Evolutionary conservation across 2,888 invertebrate species (phyloP), one percentile per base, ranked within the genome.

Genomic region (Drosophila multiciliata): DNA sequence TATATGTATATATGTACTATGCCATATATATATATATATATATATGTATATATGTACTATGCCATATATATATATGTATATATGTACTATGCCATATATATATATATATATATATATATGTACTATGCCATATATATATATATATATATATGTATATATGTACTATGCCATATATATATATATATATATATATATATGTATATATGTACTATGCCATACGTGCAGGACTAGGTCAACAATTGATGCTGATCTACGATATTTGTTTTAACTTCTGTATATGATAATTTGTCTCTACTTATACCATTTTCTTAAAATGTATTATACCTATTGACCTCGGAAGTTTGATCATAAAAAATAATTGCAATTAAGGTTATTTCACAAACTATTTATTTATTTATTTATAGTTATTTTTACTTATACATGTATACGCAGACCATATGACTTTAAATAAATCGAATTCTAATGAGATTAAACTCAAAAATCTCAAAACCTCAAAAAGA

Each of bases 191-290:
- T 20, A 20, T 26, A 26, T 45, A 45, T 45, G 12, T 12, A 3
- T 45, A 7, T 7, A 42, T 20, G 7, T 23, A 45, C 12, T 45
- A 45, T 45, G 26, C 23, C 26, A 49, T 9, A 49, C 5, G 17
- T 9, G 5, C 17, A 9, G 49, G 49, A 9, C 26, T 26, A 17
- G 26, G 26, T 26, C 5, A 49, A 26, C 49, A 26, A 9, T 17
- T 49, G 17, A 49, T 49, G 45, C 45, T 45, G 45, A 23, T 45
- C 45, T 45, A 23, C 45, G 23, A 45, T 15, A 23, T 23, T 45
- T 45, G 12, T 7, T 23, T 45, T 15, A 20, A 15, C 15, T 45
- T 20, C 12, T 12, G 20, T 23, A 8, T 20, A 20, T 12, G 20
- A 45, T 45, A 20, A 20, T 20, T 45, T 20, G 42, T 45, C 12